These are phyloP conservation scores for Drosophila demipolita DNA, from an alignment of 2,888 invertebrate species.

Conservation along the genomic window DNA sequence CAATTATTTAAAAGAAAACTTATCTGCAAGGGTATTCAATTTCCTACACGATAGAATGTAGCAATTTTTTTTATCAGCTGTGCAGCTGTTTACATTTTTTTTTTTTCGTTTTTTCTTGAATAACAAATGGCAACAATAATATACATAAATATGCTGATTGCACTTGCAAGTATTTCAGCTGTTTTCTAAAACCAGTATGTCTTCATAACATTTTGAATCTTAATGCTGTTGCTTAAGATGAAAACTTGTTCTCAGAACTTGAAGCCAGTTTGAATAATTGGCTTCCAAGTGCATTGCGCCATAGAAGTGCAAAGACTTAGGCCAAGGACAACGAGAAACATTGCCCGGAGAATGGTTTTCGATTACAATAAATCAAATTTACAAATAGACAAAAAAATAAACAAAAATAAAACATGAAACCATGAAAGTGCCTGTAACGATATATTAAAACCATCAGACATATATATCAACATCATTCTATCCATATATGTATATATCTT, in stretches of 20 bases:
- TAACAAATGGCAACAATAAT: conserved; percentile 20
- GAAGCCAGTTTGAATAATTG: conserved; percentile 30
- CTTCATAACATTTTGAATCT: not conserved
- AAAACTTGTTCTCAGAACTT: conserved; percentile 38
- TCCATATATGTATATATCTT: conserved; percentile 14
- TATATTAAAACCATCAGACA: conserved; percentile 34
- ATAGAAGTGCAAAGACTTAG: conserved; percentile 38
- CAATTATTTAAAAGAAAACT: too few species aligned
- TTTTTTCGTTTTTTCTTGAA: not conserved
- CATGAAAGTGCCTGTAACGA: conserved; percentile 47
- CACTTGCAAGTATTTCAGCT: not conserved
- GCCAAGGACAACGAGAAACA: conserved; percentile 41
- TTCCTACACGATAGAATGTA: not conserved
- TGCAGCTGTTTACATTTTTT: conserved; percentile 19
- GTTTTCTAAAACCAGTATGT: not conserved
- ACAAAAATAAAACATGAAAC: conserved; percentile 32
- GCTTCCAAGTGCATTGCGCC: conserved; percentile 35
- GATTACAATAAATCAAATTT: conserved; percentile 60
- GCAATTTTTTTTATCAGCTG: conserved; percentile 27
- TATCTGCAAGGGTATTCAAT: not conserved
- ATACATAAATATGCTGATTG: not conserved
- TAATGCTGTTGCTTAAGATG: conserved; percentile 3
- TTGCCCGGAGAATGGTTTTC: conserved; percentile 30
- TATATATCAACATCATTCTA: conserved; percentile 49
- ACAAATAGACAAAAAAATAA: conserved; percentile 20